Percentiles rank a stretch among this genome's conserved stretches.
These are phyloP conservation scores for Clinocottus analis DNA, from an alignment of 2,113 vertebrate genomes.

Conservation along the genomic window DNA sequence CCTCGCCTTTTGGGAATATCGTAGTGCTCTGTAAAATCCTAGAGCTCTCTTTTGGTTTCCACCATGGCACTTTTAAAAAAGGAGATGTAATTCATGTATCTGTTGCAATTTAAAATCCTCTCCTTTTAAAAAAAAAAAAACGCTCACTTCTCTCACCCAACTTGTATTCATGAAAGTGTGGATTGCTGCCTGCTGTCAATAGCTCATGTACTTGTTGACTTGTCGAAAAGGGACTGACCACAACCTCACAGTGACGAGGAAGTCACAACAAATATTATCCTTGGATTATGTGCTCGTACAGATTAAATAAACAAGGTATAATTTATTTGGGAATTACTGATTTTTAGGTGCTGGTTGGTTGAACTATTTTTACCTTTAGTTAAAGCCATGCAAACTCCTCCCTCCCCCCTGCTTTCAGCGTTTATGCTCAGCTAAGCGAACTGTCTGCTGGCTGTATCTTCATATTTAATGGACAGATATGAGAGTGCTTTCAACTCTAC, in stretches of 20 bases:
- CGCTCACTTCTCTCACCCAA: constrained; percentile 35
- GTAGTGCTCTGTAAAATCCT: constrained; percentile 62
- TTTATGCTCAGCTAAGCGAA: neutral
- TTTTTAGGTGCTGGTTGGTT: neutral
- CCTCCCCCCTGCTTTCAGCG: neutral
- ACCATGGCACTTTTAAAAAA: constrained; percentile 65
- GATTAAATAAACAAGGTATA: too few species aligned
- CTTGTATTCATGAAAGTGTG: constrained; percentile 55
- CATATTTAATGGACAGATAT: neutral
- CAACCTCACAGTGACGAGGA: neutral
- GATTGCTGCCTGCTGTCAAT: neutral
- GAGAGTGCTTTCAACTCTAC: neutral
- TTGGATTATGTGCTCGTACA: neutral
- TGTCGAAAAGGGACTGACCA: neutral
- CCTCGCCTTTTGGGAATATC: constrained; percentile 37
- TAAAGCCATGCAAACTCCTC: neutral
- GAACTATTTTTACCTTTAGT: neutral
- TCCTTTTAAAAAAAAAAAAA: too few species aligned
- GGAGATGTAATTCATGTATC: constrained; percentile 41
- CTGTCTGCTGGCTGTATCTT: neutral
- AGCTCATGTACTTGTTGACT: neutral
- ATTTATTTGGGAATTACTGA: neutral
- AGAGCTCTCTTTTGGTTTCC: constrained; percentile 42
- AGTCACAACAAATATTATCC: neutral
- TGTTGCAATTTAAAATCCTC: constrained; percentile 44